Percentiles rank a stretch among this genome's conserved stretches.
These are phyloP conservation scores for Seira sanloemensis DNA, from an alignment of 2,888 invertebrate genomes.

Conservation along the genomic window DNA sequence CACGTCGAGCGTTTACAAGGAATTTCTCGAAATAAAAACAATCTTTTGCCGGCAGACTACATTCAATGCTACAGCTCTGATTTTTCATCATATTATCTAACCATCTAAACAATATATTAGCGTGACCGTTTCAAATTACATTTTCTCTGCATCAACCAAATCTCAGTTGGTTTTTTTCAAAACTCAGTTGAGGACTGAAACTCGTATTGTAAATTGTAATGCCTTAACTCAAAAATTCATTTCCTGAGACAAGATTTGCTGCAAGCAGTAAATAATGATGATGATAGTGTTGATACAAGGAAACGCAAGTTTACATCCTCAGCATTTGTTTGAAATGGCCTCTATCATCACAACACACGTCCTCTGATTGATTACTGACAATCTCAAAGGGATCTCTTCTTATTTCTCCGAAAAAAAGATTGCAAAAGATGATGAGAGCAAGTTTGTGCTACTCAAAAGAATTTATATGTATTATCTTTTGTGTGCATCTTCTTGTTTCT, in stretches of 20 bases:
- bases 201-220: too few relatives aligned
- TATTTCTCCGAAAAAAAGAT: constrained; percentile 34
- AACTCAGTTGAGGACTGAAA: too few relatives aligned
- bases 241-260: constrained; percentile 1
- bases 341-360: constrained; percentile 4
- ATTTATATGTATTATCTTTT: neutral
- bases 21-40: too few relatives aligned
- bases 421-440: constrained; percentile 21
- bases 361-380: constrained; percentile 57
- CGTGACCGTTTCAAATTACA: neutral
- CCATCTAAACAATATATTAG: too few relatives aligned
- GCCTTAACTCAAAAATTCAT: neutral
- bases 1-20: too few relatives aligned
- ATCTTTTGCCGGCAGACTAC: too few relatives aligned
- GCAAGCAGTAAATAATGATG: constrained; percentile 45
- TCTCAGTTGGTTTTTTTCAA: neutral
- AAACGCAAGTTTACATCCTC: too few relatives aligned
- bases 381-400: neutral
- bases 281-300: constrained; percentile 30
- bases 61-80: too few relatives aligned
- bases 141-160: neutral
- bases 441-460: neutral
- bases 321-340: neutral
- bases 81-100: too few relatives aligned
- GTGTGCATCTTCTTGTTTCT: neutral